A percentile compares a stretch with the other conserved stretches of the same genome.
Conservation (phyloP, 2,113 vertebrate genomes). For the Ranitomeya variabilis region DNA sequence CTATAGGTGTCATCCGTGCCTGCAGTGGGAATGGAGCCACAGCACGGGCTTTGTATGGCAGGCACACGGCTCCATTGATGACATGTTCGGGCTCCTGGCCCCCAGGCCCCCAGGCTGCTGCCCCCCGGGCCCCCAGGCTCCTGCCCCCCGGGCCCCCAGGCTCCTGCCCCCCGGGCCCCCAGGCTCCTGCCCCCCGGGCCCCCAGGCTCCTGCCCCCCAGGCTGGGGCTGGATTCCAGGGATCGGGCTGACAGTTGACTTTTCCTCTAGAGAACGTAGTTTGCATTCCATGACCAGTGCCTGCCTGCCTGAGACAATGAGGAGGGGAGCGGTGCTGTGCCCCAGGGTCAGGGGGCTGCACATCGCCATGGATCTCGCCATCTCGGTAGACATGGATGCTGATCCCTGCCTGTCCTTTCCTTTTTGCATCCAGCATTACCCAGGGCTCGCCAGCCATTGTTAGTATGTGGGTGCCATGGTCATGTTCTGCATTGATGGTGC, state of each 20-base stretch:
- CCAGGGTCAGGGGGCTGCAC: conserved; percentile 14
- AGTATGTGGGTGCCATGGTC: conserved; percentile 52
- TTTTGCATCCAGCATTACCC: background rate
- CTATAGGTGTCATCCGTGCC: background rate
- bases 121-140: too few species aligned
- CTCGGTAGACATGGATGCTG: background rate
- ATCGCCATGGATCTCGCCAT: too few species aligned
- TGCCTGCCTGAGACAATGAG: conserved; percentile 47
- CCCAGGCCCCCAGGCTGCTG: too few species aligned
- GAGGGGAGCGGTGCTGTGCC: conserved; percentile 5
- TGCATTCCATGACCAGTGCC: conserved; percentile 39
- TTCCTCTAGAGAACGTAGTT: conserved; percentile 20
- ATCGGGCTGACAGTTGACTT: background rate
- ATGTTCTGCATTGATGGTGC: background rate
- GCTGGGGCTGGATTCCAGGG: background rate
- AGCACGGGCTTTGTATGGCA: too few species aligned
- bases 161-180: too few species aligned
- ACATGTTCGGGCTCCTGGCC: too few species aligned
- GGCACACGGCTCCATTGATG: too few species aligned
- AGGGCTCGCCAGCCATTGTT: conserved; percentile 47
- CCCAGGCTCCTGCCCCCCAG: background rate
- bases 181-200: too few species aligned
- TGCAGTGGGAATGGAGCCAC: background rate
- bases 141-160: too few species aligned
- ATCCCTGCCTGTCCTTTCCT: conserved; percentile 7